Conservation (phyloP, 2,888 invertebrate species). For the Mythimna pallens region DNA sequence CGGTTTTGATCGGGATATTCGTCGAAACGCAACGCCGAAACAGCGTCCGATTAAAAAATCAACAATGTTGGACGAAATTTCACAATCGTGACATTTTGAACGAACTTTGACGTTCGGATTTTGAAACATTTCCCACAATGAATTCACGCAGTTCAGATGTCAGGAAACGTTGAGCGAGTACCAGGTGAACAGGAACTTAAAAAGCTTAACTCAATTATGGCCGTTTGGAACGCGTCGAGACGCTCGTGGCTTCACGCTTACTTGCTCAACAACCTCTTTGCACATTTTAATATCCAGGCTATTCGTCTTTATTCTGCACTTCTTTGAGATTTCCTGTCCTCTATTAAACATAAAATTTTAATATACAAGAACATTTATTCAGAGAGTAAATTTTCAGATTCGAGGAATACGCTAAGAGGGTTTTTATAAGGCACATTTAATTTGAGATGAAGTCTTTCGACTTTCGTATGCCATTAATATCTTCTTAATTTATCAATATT, state of each 20-base stretch:
- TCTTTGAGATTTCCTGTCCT: conserved; percentile 59
- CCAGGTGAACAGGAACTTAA: conserved; percentile 72
- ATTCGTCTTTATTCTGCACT: conserved; percentile 59
- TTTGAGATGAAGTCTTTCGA: conserved; percentile 1
- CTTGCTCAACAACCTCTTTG: conserved; percentile 71
- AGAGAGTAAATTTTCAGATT: conserved; percentile 10
- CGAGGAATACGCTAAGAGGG: not conserved
- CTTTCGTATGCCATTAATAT: not conserved
- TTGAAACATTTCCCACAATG: conserved; percentile 18
- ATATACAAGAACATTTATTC: conserved; percentile 41
- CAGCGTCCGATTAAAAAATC: conserved; percentile 35
- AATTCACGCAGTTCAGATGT: conserved; percentile 29
- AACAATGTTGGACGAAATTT: conserved; percentile 27
- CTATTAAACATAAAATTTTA: conserved; percentile 61
- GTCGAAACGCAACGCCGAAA: conserved; percentile 25
- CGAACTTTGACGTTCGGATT: conserved; percentile 30
- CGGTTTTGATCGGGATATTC: conserved; percentile 59
- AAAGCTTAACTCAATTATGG: conserved; percentile 81
- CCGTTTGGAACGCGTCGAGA: conserved; percentile 67
- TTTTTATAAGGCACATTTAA: not conserved
- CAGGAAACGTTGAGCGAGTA: conserved; percentile 35
- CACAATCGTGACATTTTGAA: conserved; percentile 31
- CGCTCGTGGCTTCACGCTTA: conserved; percentile 73
- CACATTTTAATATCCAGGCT: conserved; percentile 68
- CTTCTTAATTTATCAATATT: not conserved